Conservation (phyloP, 2,113 vertebrate genomes). For the Meriones unguiculatus region DNA sequence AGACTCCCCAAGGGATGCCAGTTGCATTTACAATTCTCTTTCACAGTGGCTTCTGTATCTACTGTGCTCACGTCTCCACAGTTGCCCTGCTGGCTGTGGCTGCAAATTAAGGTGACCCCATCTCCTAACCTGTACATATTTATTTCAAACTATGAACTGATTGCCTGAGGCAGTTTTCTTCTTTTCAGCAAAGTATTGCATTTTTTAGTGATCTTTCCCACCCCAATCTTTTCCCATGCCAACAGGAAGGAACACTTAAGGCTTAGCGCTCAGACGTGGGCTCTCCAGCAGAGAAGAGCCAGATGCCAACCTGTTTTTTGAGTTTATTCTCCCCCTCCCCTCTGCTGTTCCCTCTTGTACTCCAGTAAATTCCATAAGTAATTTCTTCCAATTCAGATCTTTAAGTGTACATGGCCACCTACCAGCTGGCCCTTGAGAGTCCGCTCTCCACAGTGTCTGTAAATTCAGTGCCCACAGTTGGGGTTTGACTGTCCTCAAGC, state of each 20-base stretch:
- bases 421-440: background rate
- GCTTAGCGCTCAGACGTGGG: background rate
- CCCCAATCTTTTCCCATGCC: background rate
- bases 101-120: background rate
- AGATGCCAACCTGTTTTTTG: background rate
- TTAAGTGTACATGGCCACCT: background rate
- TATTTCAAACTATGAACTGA: conserved; percentile 9
- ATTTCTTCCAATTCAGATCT: conserved; percentile 7
- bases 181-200: background rate
- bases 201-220: background rate
- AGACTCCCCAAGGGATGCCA: background rate
- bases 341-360: background rate
- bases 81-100: background rate
- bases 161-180: background rate
- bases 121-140: background rate
- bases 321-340: background rate
- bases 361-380: background rate
- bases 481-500: background rate
- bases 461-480: background rate
- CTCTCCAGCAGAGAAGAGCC: background rate
- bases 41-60: background rate
- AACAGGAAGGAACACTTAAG: background rate
- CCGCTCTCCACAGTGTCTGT: background rate
- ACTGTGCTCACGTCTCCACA: background rate
- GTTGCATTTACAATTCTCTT: background rate